Conservation (phyloP, 2,797 vertebrate species). For the Bucorvus abyssinicus region DNA sequence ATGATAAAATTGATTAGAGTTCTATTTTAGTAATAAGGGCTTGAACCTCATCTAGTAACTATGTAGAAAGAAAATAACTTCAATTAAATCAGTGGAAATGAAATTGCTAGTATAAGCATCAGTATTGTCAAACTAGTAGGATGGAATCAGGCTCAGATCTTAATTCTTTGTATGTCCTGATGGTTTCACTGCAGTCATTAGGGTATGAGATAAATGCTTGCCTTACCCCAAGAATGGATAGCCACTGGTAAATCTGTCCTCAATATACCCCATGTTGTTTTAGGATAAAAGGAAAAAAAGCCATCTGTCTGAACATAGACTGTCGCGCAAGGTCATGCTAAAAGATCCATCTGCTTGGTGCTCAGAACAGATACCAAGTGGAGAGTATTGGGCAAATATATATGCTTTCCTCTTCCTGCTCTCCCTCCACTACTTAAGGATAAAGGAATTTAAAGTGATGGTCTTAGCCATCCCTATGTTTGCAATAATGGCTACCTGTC, state of each 20-base stretch:
- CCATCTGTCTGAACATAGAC: not conserved
- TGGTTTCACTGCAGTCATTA: not conserved
- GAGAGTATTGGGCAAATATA: not conserved
- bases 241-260: not conserved
- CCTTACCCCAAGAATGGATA: not conserved
- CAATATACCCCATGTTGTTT: accelerated
- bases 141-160: not conserved
- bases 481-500: not conserved
- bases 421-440: not conserved
- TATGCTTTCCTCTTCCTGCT: not conserved
- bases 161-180: not conserved
- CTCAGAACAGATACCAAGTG: not conserved
- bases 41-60: not conserved
- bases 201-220: not conserved
- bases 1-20: not conserved
- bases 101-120: not conserved
- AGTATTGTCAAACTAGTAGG: not conserved
- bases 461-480: not conserved
- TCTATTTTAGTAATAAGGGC: not conserved
- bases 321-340: not conserved
- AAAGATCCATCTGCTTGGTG: not conserved
- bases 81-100: not conserved
- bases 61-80: not conserved
- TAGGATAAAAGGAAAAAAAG: not conserved
- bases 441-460: not conserved